These are phyloP conservation scores for Parnassius mnemosyne DNA, from an alignment of 2,888 invertebrate species.

Conservation along the genomic window DNA sequence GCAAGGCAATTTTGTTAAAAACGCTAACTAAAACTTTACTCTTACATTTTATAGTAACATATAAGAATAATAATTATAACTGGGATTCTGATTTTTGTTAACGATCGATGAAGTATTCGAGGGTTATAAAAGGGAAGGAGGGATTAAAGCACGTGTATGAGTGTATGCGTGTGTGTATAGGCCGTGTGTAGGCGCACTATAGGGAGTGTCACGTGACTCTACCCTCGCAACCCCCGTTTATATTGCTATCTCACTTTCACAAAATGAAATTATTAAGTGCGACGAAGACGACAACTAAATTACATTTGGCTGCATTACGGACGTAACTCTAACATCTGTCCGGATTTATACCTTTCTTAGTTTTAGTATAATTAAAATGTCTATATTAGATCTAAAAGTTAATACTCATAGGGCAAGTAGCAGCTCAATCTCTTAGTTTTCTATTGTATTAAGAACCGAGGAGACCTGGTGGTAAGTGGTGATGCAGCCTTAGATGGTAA, in stretches of 20 bases:
- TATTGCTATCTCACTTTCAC: slow-evolving; percentile 44
- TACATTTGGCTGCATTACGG: slow-evolving; percentile 49
- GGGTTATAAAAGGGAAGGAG: slow-evolving; percentile 37
- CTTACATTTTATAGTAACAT: too few species aligned
- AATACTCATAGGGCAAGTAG: too few species aligned
- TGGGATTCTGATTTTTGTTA: slow-evolving; percentile 64
- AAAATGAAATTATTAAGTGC: slow-evolving; percentile 14
- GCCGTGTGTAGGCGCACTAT: slow-evolving; percentile 45
- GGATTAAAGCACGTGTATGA: background rate
- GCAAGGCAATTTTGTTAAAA: too few species aligned
- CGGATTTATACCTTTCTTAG: slow-evolving; percentile 57
- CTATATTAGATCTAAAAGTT: background rate
- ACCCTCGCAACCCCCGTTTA: slow-evolving; percentile 71
- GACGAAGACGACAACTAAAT: slow-evolving; percentile 37
- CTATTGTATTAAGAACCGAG: too few species aligned
- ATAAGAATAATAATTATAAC: slow-evolving; percentile 30
- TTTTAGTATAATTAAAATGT: slow-evolving; percentile 1
- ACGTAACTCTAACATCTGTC: slow-evolving; percentile 75
- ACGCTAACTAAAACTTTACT: too few species aligned
- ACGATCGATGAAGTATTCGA: slow-evolving; percentile 69
- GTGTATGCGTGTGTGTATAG: slow-evolving; percentile 34
- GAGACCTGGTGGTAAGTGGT: too few species aligned
- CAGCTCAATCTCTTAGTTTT: too few species aligned
- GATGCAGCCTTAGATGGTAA: too few species aligned
- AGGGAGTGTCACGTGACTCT: slow-evolving; percentile 65